Evolutionary conservation across 1,140 invertebrate species (phyloP).

Genomic region (Listronotus bonariensis): DNA sequence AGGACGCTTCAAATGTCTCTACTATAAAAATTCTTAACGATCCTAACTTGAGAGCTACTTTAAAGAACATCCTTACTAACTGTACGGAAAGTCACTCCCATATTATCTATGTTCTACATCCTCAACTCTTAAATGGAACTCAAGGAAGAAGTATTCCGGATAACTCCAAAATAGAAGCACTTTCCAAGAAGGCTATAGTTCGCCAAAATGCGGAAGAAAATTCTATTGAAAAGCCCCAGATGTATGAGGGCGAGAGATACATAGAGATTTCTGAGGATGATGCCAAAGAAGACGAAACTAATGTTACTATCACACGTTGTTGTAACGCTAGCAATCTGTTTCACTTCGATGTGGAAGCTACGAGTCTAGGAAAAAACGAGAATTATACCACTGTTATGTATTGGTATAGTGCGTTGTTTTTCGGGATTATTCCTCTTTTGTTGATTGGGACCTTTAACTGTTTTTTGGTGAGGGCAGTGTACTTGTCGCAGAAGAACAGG

Average conservation of each 20-base stretch:
- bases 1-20: constrained; percentile 8
- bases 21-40: constrained; percentile 20
- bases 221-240: background rate
- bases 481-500: constrained; percentile 61
- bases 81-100: constrained; percentile 37
- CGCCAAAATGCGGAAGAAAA: background rate
- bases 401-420: constrained; percentile 68
- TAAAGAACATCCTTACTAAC: constrained; percentile 32
- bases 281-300: constrained; percentile 5
- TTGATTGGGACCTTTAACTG: constrained; percentile 74
- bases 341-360: constrained; percentile 43
- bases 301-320: constrained; percentile 33
- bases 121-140: constrained; percentile 1
- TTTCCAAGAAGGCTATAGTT: constrained; percentile 9
- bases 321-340: constrained; percentile 36
- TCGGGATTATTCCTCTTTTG: constrained; percentile 69
- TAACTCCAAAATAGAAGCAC: background rate
- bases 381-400: constrained; percentile 68
- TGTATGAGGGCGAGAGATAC: constrained; percentile 3
- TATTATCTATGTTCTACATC: constrained; percentile 35
- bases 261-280: background rate
- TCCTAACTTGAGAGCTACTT: constrained; percentile 13
- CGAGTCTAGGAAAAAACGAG: constrained; percentile 58
- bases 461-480: constrained; percentile 70
- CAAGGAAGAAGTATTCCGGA: background rate